phyloP scores from a whole-genome alignment of 2,888 invertebrate genomes.

The Strigamia crassipes region DNA sequence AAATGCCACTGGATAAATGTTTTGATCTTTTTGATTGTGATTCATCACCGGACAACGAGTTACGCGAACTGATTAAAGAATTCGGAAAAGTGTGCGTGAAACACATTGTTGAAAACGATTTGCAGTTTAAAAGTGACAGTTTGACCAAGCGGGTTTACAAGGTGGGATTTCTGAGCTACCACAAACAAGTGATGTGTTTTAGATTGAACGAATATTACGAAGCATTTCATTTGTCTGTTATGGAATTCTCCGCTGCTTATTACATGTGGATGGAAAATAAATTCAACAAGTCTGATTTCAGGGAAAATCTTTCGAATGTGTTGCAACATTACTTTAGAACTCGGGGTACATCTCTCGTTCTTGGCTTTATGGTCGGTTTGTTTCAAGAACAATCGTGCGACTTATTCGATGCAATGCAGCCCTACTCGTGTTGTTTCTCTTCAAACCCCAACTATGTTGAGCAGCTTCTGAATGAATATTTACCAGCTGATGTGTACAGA shows the following conservation, averaged over 20 bases:
- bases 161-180: not conserved
- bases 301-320: no score
- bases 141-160: not conserved
- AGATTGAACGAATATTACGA: not conserved
- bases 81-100: not conserved
- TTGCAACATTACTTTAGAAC: not conserved
- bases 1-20: not conserved
- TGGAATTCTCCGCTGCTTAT: not conserved
- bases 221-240: not conserved
- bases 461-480: no score
- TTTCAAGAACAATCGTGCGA: not conserved
- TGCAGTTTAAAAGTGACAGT: not conserved
- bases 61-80: not conserved
- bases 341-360: not conserved
- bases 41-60: no score
- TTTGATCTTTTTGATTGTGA: not conserved
- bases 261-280: not conserved
- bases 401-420: not conserved
- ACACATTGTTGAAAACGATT: not conserved
- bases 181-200: not conserved
- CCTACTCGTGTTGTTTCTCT: not conserved
- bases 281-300: not conserved
- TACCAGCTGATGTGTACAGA: not conserved
- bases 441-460: no score
- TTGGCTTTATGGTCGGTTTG: not conserved